Evolutionary conservation across 2,888 invertebrate genomes (phyloP).

Genomic region (Drosophila stalkeri): DNA sequence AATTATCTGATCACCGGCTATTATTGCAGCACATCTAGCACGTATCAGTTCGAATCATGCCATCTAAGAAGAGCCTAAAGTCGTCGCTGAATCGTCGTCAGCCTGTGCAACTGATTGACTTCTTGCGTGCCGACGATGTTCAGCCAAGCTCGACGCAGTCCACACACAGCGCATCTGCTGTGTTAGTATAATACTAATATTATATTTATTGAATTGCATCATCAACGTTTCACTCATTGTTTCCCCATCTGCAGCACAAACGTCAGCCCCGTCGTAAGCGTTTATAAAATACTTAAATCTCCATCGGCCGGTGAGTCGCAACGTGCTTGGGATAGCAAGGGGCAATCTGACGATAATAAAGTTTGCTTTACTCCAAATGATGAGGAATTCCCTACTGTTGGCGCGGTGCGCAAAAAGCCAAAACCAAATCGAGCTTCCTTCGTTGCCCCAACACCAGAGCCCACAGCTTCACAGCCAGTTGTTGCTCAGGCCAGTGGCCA

Average conservation of each 20-base stretch:
- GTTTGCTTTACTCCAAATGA: slow-evolving; percentile 4
- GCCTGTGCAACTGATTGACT: slow-evolving; percentile 48
- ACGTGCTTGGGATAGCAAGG: too few relatives aligned
- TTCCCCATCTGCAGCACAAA: slow-evolving; percentile 18
- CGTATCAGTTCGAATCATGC: slow-evolving; percentile 82
- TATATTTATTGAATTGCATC: neutral
- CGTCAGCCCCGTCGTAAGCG: slow-evolving; percentile 24
- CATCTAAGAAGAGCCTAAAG: slow-evolving; percentile 68
- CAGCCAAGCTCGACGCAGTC: neutral
- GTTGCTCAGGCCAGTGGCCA: neutral
- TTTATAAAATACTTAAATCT: neutral
- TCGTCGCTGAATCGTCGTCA: slow-evolving; percentile 19
- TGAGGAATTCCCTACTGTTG: slow-evolving; percentile 48
- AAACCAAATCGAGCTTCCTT: slow-evolving; percentile 1
- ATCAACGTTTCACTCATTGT: neutral
- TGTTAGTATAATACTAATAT: neutral
- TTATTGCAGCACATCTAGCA: slow-evolving; percentile 62
- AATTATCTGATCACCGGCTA: slow-evolving; percentile 79
- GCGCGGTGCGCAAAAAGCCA: slow-evolving; percentile 29
- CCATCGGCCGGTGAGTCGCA: neutral
- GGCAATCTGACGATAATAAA: neutral
- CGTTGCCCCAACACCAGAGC: neutral
- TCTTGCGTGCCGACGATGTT: slow-evolving; percentile 30
- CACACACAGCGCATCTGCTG: neutral
- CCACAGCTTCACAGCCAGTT: neutral